These are phyloP conservation scores for Chrysoperla carnea DNA, from an alignment of 1,140 invertebrate genomes.

Conservation along the genomic window DNA sequence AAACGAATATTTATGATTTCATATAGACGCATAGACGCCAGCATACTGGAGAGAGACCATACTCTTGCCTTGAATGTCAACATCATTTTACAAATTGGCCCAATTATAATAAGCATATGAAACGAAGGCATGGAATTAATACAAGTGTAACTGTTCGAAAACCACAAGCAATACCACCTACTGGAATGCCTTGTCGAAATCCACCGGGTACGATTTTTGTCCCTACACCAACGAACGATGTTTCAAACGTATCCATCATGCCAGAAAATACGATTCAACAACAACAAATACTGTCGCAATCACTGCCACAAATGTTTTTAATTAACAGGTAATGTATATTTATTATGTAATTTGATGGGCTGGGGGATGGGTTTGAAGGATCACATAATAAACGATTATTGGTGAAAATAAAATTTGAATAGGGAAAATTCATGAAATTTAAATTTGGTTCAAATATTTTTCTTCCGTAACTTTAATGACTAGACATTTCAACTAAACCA, in stretches of 20 bases:
- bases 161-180: slow-evolving; percentile 19
- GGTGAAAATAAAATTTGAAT: no score
- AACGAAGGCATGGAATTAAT: slow-evolving; percentile 42
- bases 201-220: slow-evolving; percentile 20
- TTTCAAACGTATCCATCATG: slow-evolving; percentile 7
- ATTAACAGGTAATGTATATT: no score
- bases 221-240: slow-evolving; percentile 11
- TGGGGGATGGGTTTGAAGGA: no score
- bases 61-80: slow-evolving; percentile 36
- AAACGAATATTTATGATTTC: no score
- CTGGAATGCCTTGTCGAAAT: slow-evolving; percentile 20
- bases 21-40: slow-evolving; percentile 39
- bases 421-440: no score
- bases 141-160: slow-evolving; percentile 21
- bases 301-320: no score
- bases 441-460: no score
- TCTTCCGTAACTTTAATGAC: no score
- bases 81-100: slow-evolving; percentile 60
- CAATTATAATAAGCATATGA: slow-evolving; percentile 63
- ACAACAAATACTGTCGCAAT: slow-evolving; percentile 1
- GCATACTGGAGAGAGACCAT: slow-evolving; percentile 41
- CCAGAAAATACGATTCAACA: slow-evolving; percentile 1
- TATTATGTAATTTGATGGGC: no score
- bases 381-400: no score
- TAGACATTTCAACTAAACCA: no score